Percentiles rank a stretch among this genome's conserved stretches.
phyloP scores from a whole-genome alignment of 2,888 invertebrate species.

The Marasmarcha lunaedactyla region DNA sequence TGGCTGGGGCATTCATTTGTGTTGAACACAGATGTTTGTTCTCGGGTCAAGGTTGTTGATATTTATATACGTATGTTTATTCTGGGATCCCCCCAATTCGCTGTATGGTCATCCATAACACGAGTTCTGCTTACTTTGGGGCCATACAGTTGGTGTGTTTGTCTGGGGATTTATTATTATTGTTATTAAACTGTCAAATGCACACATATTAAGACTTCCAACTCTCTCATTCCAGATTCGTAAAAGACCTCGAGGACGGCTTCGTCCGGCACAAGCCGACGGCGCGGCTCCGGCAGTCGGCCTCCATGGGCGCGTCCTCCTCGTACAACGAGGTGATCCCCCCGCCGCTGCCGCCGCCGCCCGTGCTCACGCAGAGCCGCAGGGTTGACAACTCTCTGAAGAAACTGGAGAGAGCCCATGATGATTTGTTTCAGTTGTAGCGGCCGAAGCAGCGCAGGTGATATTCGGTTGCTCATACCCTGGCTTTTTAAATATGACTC shows the following conservation, averaged over 20 bases:
- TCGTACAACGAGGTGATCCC: slow-evolving; percentile 59
- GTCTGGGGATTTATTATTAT: no score
- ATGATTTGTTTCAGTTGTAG: slow-evolving; percentile 94
- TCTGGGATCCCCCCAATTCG: no score
- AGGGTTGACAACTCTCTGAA: slow-evolving; percentile 84
- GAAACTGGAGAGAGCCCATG: slow-evolving; percentile 86
- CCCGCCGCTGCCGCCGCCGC: slow-evolving; percentile 68
- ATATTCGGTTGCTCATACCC: not conserved
- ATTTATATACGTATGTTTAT: no score
- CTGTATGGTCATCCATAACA: no score
- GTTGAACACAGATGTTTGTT: no score
- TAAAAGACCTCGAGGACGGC: slow-evolving; percentile 63
- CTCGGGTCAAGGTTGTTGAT: no score
- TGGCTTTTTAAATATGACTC: no score
- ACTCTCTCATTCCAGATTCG: slow-evolving; percentile 51
- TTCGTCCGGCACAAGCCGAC: slow-evolving; percentile 66
- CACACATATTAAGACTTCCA: not conserved
- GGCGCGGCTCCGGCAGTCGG: slow-evolving; percentile 68
- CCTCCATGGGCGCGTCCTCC: slow-evolving; percentile 59
- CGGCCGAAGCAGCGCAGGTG: slow-evolving; percentile 68
- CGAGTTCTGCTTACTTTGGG: no score
- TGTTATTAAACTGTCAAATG: not conserved
- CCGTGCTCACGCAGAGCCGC: slow-evolving; percentile 84
- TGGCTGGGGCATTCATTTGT: no score
- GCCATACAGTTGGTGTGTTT: no score